Base-by-base conservation (phyloP, 2,113 vertebrate species). In the Hippopotamus amphibius region DNA sequence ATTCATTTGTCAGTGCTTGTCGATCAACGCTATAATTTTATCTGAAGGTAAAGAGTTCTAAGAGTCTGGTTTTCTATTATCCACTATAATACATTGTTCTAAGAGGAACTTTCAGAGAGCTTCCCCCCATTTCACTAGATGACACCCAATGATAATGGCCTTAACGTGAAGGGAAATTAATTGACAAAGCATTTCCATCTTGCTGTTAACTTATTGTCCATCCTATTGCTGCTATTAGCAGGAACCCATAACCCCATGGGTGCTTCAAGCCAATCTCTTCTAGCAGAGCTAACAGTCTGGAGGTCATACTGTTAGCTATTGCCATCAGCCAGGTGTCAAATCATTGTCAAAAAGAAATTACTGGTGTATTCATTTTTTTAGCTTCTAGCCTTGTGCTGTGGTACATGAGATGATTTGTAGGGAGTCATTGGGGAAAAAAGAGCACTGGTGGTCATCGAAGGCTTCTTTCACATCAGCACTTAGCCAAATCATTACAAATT, bases 81-180 rank as follows among this genome's bases (percentile, higher is more conserved):
- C 92, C 93, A 65, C 93, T 97, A 93, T 97, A 94, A 96, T 88
- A 85, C 95, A 41, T 93, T 89, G 65, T 74, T 94, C 94, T 97
- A 94, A 96, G 94, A 95, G 96, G 96, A 98, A 98, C 83, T 97
- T 98, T 96, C 95, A 88, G 92, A 93, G 88, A 87, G 69, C 96
- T 96, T 95, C 86, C 83, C 97, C 97, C 96, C 97, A 97, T 97
- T 98, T 98, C 0, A 3, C 97, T 90, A 98, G 98, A 98, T 98
- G 98, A 98, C 96, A 98, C 96, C 98, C 97, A 98, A 97, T 97
- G 98, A 98, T 99, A 99, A 99, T 98, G 98, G 98, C 97, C 96
- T 98, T 98, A 98, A 98, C 97, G 97, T 98, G 98, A 99, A 98
- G 98, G 93, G 97, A 98, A 99, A 99, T 99, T 99, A 99, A 99